A percentile compares a stretch with the other conserved stretches of the same genome.
Evolutionary conservation across 2,797 vertebrate species (phyloP).

Genomic region (Arrhamphus sclerolepis): DNA sequence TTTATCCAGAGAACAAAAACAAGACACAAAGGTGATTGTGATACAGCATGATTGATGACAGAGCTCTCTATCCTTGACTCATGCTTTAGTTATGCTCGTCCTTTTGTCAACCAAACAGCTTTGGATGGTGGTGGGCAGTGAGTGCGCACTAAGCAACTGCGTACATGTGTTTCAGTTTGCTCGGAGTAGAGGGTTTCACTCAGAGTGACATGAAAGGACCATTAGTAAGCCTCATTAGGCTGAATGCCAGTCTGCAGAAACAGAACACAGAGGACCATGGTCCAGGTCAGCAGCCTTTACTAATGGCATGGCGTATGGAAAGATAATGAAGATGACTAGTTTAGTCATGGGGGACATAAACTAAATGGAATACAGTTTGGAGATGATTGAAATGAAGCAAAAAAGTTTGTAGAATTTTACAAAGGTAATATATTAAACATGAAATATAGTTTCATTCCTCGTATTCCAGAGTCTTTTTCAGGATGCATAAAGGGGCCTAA

Average conservation of each 20-base stretch:
- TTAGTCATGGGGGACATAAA: constrained; percentile 1
- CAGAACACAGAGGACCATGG: constrained; percentile 43
- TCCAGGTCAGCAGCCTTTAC: constrained; percentile 50
- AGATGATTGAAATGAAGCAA: not conserved
- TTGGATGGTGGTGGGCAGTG: constrained; percentile 19
- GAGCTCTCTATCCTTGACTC: constrained; percentile 26
- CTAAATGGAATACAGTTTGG: constrained; percentile 4
- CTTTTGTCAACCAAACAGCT: constrained; percentile 27
- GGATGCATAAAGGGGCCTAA: too few relatives aligned
- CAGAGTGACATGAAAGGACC: constrained; percentile 48
- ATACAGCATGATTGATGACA: constrained; percentile 7
- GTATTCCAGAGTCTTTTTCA: too few relatives aligned
- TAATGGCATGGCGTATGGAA: constrained; percentile 27
- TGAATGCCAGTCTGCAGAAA: constrained; percentile 41
- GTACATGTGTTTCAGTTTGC: constrained; percentile 46
- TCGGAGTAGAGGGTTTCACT: constrained; percentile 15
- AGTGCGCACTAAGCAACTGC: constrained; percentile 8
- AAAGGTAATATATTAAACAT: too few relatives aligned
- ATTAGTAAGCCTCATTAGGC: constrained; percentile 71
- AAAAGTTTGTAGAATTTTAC: too few relatives aligned
- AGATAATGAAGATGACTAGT: constrained; percentile 31
- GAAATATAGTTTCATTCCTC: too few relatives aligned
- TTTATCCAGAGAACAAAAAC: not conserved
- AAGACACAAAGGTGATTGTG: constrained; percentile 5
- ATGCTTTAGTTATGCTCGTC: constrained; percentile 13